Conservation (phyloP, 2,888 invertebrate species). For the Pristionchus exspectatus region DNA sequence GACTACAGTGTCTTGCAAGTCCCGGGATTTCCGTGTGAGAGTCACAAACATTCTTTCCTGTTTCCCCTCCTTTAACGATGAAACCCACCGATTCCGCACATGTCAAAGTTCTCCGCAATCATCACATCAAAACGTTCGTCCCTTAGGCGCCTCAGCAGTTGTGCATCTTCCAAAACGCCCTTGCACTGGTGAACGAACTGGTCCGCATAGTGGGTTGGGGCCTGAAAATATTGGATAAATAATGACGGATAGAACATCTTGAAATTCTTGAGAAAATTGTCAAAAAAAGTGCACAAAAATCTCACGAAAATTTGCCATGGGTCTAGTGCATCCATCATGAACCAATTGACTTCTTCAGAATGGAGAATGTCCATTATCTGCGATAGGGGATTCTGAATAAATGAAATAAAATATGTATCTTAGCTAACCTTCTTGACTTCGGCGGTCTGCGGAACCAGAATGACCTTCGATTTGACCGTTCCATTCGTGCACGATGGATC, state of each 20-base stretch:
- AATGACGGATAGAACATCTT: no score
- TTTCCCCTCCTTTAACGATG: no score
- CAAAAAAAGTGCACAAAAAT: neutral
- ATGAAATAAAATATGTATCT: neutral
- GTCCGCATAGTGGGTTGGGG: neutral
- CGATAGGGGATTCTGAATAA: neutral
- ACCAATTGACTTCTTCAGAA: conserved; percentile 1
- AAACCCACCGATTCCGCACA: conserved; percentile 48
- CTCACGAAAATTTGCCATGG: neutral
- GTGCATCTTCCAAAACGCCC: neutral
- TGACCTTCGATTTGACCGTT: conserved; percentile 30
- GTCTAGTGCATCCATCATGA: neutral
- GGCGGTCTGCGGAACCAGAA: neutral
- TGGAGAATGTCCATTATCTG: conserved; percentile 1
- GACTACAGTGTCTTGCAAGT: no score
- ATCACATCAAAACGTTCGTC: conserved; percentile 24
- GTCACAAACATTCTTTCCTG: no score
- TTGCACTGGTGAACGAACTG: conserved; percentile 15
- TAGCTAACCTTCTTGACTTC: neutral
- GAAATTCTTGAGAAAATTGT: no score
- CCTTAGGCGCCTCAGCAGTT: neutral
- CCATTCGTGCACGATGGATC: neutral
- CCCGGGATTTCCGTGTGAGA: no score
- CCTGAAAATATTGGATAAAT: neutral
- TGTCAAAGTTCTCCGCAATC: conserved; percentile 53